These are phyloP conservation scores for Poeciliopsis retropinna DNA, from an alignment of 2,113 vertebrate genomes.

Conservation along the genomic window DNA sequence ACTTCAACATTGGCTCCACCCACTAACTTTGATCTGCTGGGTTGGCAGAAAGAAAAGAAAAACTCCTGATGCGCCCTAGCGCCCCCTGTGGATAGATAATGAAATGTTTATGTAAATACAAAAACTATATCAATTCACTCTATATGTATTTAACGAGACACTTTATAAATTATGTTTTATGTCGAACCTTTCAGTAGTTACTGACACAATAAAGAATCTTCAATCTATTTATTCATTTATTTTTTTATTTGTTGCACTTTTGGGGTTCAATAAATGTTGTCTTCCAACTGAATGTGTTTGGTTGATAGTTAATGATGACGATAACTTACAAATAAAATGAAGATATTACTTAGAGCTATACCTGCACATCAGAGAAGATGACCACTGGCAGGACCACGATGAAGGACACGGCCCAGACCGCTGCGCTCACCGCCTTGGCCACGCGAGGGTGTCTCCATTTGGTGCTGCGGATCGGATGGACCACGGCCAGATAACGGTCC, in stretches of 20 bases:
- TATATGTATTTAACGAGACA: neutral
- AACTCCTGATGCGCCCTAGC: neutral
- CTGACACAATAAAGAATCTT: neutral
- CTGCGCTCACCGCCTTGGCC: constrained; percentile 86
- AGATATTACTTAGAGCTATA: neutral
- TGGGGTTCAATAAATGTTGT: neutral
- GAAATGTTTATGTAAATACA: neutral
- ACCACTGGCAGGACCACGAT: constrained; percentile 91
- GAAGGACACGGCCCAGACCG: constrained; percentile 88
- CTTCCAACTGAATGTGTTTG: neutral
- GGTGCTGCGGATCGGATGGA: constrained; percentile 91
- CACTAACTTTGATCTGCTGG: neutral
- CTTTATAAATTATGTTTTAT: neutral
- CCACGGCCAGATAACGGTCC: constrained; percentile 94
- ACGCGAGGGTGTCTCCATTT: constrained; percentile 89
- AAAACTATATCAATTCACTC: neutral
- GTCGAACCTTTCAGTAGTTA: neutral
- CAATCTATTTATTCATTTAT: too few species aligned
- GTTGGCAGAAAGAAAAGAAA: too few species aligned
- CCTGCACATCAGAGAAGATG: constrained; percentile 88
- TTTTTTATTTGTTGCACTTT: too few species aligned
- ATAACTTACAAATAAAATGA: neutral
- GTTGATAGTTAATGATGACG: neutral
- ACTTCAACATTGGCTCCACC: neutral
- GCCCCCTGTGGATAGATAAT: neutral